Percentiles rank a stretch among this genome's conserved stretches.
These are phyloP conservation scores for Ischnus inquisitorius DNA, from an alignment of 2,888 invertebrate genomes.

Conservation along the genomic window DNA sequence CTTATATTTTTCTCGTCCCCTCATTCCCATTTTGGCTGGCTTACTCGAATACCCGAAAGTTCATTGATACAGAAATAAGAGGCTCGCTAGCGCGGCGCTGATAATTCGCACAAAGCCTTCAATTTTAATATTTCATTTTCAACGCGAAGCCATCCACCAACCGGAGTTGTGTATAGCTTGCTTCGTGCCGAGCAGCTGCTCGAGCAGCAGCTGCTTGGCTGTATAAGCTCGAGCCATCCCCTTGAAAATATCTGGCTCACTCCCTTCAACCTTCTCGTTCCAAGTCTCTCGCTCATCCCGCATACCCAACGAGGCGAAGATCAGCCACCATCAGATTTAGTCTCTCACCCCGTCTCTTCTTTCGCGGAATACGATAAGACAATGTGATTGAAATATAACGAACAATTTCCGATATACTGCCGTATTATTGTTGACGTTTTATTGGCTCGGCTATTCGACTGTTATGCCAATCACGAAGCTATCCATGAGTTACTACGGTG, in stretches of 20 bases:
- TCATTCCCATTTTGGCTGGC: neutral
- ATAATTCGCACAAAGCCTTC: slow-evolving; percentile 8
- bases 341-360: neutral
- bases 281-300: neutral
- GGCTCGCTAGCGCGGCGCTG: neutral
- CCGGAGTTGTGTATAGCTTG: too few relatives aligned
- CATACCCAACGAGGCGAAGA: neutral
- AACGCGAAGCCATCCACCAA: slow-evolving; percentile 17
- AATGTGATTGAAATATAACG: slow-evolving; percentile 28
- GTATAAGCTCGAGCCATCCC: slow-evolving; percentile 26
- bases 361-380: slow-evolving; percentile 18
- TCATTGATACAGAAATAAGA: slow-evolving; percentile 56
- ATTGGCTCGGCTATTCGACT: neutral
- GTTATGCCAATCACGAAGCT: neutral
- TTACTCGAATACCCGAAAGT: slow-evolving; percentile 50
- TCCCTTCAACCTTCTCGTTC: neutral
- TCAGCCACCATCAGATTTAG: neutral
- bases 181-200: neutral
- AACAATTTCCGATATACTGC: neutral
- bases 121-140: slow-evolving; percentile 52
- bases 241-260: slow-evolving; percentile 39
- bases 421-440: neutral
- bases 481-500: neutral
- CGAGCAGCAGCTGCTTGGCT: neutral
- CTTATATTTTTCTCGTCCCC: slow-evolving; percentile 19